Evolutionary conservation across 2,888 invertebrate genomes (phyloP), one percentile per base, ranked within the genome.

Genomic region (Folsomia manolachei): DNA sequence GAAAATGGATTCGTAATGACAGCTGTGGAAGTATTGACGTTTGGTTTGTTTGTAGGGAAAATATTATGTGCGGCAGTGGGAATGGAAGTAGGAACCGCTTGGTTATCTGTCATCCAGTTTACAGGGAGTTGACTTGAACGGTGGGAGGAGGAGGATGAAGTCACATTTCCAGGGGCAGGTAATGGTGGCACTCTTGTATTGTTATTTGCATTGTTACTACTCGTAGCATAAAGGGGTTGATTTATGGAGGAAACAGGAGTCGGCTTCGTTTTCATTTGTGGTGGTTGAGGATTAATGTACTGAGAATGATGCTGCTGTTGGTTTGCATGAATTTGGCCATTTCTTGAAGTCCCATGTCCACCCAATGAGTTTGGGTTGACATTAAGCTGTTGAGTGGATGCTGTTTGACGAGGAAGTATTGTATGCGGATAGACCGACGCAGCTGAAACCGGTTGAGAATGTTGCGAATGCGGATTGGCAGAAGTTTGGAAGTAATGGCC

Each of bases 31-130:
- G 60, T 69, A 62, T 62, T 64, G 65, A 24, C 21, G 56, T 26
- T 73, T 19, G n/a, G 21, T 52, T n/a, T 69, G 26, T 19, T 19
- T 4, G 25, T 64, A 25, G 25, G 18, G 18, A 52, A 56, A 4
- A n/a, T n/a, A 19, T 24, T 63, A 7, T 19, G 25, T 18, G 24
- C 7, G n/a, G 24, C 2, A 23, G 63, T 39, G 24, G 23, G 60
- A 1, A 24, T 18, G 23, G 23, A 11, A 14, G 21, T 7, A 23
- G 62, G 7, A 39, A 51, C 4, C 63, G 52, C 26, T 53, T 53
- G 69, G 21, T 27, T 68, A 56, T 79, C 79, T 4, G 79, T 79
- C 79, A 79, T 79, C 79, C 79, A 79, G 26, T 79, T 79, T 0
- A 79, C 79, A 11, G 77, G 67, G 14, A 53, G 53, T 26, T 56